A percentile compares a stretch with the other conserved stretches of the same genome.
These are phyloP conservation scores for Dilophus febrilis DNA, from an alignment of 2,888 invertebrate genomes.

Conservation along the genomic window DNA sequence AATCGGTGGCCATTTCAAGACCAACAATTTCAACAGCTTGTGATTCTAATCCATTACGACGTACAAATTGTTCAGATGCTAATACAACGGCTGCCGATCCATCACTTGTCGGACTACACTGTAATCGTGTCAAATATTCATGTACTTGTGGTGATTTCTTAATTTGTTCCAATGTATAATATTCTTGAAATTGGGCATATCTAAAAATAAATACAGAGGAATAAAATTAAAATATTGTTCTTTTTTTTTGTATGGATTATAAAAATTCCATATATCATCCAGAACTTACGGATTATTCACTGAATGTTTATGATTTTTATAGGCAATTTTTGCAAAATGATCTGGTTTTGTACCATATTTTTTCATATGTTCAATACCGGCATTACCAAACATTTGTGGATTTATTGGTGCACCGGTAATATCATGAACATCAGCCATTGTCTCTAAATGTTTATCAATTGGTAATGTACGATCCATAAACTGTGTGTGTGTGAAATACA, in stretches of 20 bases:
- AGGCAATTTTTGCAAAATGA: conserved; percentile 94
- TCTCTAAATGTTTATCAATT: conserved; percentile 62
- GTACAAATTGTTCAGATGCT: conserved; percentile 74
- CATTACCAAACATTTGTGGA: conserved; percentile 86
- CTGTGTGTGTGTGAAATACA: conserved; percentile 20
- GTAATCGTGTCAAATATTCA: conserved; percentile 78
- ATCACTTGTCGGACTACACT: conserved; percentile 92
- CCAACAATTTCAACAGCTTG: conserved; percentile 91
- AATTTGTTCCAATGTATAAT: conserved; percentile 82
- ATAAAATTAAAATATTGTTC: too few relatives aligned
- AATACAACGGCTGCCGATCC: conserved; percentile 78
- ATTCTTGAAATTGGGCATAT: conserved; percentile 39
- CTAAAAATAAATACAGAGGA: not conserved
- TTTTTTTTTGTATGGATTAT: too few relatives aligned
- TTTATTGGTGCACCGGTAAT: conserved; percentile 67
- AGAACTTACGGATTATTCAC: conserved; percentile 61
- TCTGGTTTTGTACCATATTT: conserved; percentile 81
- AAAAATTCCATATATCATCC: not conserved
- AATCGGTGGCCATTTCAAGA: conserved; percentile 94
- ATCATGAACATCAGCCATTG: conserved; percentile 70
- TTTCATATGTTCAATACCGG: conserved; percentile 82
- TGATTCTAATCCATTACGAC: conserved; percentile 53
- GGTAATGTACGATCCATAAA: conserved; percentile 74
- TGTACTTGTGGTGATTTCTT: conserved; percentile 73
- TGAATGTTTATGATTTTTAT: conserved; percentile 91